Evolutionary conservation across 2,797 vertebrate genomes (phyloP).

Genomic region (Arrhamphus sclerolepis): DNA sequence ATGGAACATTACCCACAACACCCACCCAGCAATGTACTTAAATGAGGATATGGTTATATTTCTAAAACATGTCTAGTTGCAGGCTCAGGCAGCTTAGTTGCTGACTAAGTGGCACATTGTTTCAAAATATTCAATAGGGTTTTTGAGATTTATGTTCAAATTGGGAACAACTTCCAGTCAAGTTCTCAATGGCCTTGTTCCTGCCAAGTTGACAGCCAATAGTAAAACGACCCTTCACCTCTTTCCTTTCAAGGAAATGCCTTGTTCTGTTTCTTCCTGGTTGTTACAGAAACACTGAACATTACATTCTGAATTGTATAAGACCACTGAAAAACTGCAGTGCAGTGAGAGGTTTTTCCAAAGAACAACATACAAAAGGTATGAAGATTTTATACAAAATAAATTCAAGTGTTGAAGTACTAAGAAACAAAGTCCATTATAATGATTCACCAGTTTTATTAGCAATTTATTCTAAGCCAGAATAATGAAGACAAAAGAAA

Average conservation of each 20-base stretch:
- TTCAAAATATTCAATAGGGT: slow-evolving; percentile 17
- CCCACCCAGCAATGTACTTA: too few species aligned
- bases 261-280: slow-evolving; percentile 66
- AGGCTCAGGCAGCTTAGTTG: not conserved
- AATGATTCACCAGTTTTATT: too few species aligned
- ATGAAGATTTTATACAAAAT: not conserved
- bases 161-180: slow-evolving; percentile 32
- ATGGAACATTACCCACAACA: too few species aligned
- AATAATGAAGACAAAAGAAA: too few species aligned
- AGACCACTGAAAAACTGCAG: slow-evolving; percentile 51
- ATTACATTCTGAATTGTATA: slow-evolving; percentile 42
- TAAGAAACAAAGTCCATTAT: too few species aligned
- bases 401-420: too few species aligned
- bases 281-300: slow-evolving; percentile 67
- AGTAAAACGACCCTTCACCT: slow-evolving; percentile 54
- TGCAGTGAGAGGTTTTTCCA: slow-evolving; percentile 21
- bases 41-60: not conserved
- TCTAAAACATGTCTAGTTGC: not conserved
- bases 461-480: too few species aligned
- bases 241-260: slow-evolving; percentile 67
- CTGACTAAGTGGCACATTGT: slow-evolving; percentile 6
- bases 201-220: slow-evolving; percentile 27
- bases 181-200: slow-evolving; percentile 33
- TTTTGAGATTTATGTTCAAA: slow-evolving; percentile 22
- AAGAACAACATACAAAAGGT: slow-evolving; percentile 37